phyloP scores from a whole-genome alignment of 2,888 invertebrate species.

The Melikaiella ostensackeni region DNA sequence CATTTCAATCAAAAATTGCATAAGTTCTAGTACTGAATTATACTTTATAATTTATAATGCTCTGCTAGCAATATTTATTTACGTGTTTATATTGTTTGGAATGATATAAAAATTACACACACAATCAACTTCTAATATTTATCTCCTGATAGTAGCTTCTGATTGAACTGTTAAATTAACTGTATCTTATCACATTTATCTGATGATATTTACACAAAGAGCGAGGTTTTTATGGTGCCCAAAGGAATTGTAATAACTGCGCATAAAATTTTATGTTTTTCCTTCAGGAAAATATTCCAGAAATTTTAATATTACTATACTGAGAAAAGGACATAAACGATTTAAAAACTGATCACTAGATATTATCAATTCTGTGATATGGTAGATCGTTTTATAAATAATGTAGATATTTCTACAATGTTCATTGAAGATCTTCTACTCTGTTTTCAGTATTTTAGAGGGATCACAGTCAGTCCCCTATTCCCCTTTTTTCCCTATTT shows the following conservation, averaged over 20 bases:
- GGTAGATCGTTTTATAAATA: too few relatives aligned
- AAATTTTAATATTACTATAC: background rate
- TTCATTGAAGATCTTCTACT: too few relatives aligned
- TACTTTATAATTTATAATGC: too few relatives aligned
- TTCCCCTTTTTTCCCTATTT: too few relatives aligned
- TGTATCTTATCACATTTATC: background rate
- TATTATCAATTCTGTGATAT: too few relatives aligned
- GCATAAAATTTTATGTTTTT: conserved; percentile 1
- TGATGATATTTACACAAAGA: background rate
- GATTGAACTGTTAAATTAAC: background rate
- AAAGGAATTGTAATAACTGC: background rate
- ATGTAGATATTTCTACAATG: too few relatives aligned
- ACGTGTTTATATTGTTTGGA: background rate
- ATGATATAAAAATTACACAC: background rate
- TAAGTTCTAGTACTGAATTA: too few relatives aligned
- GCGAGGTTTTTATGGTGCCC: background rate
- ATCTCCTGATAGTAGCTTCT: background rate
- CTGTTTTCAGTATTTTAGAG: too few relatives aligned
- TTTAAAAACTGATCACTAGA: background rate
- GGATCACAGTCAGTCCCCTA: too few relatives aligned
- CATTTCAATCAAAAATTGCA: too few relatives aligned
- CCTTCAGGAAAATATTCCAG: background rate
- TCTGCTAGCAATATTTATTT: background rate
- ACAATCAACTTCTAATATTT: background rate
- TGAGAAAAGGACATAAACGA: background rate